These are phyloP conservation scores for Meteorus colon DNA, from an alignment of 2,888 invertebrate species.

Conservation along the genomic window DNA sequence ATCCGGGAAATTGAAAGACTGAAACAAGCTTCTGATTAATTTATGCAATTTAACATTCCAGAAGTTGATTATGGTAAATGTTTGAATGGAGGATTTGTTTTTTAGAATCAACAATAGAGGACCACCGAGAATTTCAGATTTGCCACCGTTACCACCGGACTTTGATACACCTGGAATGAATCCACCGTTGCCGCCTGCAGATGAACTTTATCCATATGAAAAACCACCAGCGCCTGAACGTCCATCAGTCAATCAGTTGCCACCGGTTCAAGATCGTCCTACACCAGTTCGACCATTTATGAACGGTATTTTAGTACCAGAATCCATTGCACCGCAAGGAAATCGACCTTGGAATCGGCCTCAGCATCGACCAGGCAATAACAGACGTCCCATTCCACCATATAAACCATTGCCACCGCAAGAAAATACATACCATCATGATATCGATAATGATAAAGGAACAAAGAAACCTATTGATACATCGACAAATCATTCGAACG, in stretches of 20 bases:
- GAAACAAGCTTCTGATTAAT: neutral
- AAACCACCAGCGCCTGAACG: slow-evolving; percentile 75
- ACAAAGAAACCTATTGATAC: neutral
- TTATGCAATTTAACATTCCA: neutral
- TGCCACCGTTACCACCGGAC: slow-evolving; percentile 82
- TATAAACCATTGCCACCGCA: slow-evolving; percentile 65
- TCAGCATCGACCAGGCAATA: slow-evolving; percentile 58
- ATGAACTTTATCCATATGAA: slow-evolving; percentile 82
- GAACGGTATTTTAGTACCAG: slow-evolving; percentile 83
- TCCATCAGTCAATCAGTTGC: slow-evolving; percentile 74
- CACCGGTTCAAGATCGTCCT: slow-evolving; percentile 73
- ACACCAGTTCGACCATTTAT: slow-evolving; percentile 78
- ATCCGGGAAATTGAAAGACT: neutral
- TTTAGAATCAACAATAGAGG: slow-evolving; percentile 89
- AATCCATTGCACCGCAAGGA: slow-evolving; percentile 80
- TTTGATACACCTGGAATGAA: slow-evolving; percentile 77
- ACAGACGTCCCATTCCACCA: slow-evolving; percentile 62
- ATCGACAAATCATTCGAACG: slow-evolving; percentile 42
- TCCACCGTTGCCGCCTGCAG: slow-evolving; percentile 73
- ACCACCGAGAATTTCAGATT: slow-evolving; percentile 88
- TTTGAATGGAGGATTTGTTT: neutral
- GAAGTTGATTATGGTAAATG: neutral
- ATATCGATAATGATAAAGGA: slow-evolving; percentile 36
- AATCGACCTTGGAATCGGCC: slow-evolving; percentile 60
- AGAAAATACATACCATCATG: slow-evolving; percentile 38